Base-by-base conservation (phyloP, 2,888 invertebrate genomes). In the Venustoraphidia nigricollis region DNA sequence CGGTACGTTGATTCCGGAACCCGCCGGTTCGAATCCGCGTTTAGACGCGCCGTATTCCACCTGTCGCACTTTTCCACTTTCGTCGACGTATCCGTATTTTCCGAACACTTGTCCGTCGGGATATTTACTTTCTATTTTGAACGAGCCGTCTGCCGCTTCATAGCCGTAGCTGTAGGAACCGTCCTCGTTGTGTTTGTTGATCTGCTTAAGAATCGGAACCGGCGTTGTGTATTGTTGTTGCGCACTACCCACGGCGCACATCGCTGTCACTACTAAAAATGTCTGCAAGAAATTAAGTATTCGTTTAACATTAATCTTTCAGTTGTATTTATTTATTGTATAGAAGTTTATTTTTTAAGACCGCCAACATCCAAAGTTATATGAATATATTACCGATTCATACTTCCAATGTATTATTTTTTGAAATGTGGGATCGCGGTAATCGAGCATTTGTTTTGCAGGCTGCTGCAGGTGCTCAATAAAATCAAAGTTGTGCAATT, bases 121-220 rank as follows among this genome's bases (percentile, higher is more conserved):
- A 58, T 85, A 84, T 65, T 89, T 90, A 1, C 89, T 88, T 64
- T 90, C 90, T 53, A 90, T 88, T 68, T 89, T 89, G 70, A 84
- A 89, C 44, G 83, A 80, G 9, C 87, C 88, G 60, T 91, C 90
- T 0, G 87, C 90, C 0, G 78, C 84, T 65, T 91, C 90, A 65
- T 86, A 91, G 0, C 89, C 90, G 60, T 83, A 90, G 57, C 86
- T 88, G 67, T 91, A 91, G 10, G 88, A 88, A 1, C 88, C 89
- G 55, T 90, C 89, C 54, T 86, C 87, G 62, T 89, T 88, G 64
- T 89, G 88, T 52, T 79, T 75, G 71, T 87, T 85, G 62, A 89
- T 82, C 66, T 87, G 87, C 63, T 86, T 85, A 45, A 88, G 69
- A 61, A 87, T 87, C 1, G 86, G 84, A 9, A 86, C 81, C 0